Conservation (phyloP, 2,888 invertebrate species). For the Drosophila subsilvestris region DNA sequence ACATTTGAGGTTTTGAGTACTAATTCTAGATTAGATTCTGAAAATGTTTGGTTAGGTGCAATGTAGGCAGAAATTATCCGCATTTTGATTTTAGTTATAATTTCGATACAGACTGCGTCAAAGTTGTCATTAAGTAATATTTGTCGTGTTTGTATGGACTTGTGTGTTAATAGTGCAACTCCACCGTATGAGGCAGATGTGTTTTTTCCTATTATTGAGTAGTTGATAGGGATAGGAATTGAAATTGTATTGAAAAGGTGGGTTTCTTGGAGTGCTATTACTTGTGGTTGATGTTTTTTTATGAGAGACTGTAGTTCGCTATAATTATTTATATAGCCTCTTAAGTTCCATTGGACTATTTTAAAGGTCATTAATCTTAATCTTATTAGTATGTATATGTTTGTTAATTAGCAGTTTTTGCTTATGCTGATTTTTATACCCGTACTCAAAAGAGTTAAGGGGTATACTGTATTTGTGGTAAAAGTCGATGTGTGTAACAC, state of each 20-base stretch:
- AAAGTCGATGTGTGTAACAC: too few species aligned
- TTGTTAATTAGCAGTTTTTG: too few species aligned
- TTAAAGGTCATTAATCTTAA: too few species aligned
- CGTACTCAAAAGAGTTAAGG: too few species aligned
- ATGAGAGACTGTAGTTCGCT: conserved; percentile 8
- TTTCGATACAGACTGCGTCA: too few species aligned
- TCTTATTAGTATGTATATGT: too few species aligned
- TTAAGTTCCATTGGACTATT: too few species aligned
- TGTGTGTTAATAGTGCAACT: conserved; percentile 29
- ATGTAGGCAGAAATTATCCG: conserved; percentile 35
- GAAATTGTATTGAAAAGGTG: conserved; percentile 10
- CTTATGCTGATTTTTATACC: too few species aligned
- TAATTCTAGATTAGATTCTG: conserved; percentile 9
- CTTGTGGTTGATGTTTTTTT: conserved; percentile 7
- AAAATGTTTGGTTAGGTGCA: conserved; percentile 19
- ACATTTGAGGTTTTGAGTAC: conserved; percentile 9
- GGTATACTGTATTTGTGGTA: too few species aligned
- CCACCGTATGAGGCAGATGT: conserved; percentile 22
- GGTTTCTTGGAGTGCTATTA: conserved; percentile 28
- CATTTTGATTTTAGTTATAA: too few species aligned
- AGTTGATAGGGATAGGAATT: conserved; percentile 32
- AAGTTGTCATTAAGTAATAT: too few species aligned
- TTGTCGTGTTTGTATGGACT: too few species aligned
- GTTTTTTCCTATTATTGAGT: conserved; percentile 25
- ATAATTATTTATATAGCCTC: neutral